A percentile compares a stretch with the other conserved stretches of the same genome.
phyloP scores from a whole-genome alignment of 1,140 invertebrate genomes.

The Lasaia peninsularis region DNA sequence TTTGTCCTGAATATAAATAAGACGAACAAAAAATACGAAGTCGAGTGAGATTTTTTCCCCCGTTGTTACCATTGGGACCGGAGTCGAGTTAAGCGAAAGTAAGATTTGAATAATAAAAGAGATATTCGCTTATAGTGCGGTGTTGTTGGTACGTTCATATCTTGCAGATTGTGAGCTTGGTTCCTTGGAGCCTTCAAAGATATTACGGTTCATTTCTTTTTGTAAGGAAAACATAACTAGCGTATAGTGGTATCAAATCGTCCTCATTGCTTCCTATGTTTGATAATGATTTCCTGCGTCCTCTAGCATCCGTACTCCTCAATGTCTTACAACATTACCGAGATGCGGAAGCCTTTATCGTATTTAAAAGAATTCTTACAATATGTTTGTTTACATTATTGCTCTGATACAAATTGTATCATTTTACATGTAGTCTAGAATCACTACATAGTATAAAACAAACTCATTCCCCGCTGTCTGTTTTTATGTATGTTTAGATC shows the following conservation, averaged over 20 bases:
- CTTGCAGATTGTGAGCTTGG: conserved; percentile 21
- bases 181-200: conserved; percentile 6
- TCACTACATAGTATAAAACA: no score
- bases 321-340: conserved; percentile 50
- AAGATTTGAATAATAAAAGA: conserved; percentile 68
- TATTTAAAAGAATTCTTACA: conserved; percentile 1
- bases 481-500: no score
- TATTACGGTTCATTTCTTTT: conserved; percentile 10
- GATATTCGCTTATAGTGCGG: conserved; percentile 56
- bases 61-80: conserved; percentile 46
- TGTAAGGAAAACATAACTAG: conserved; percentile 36
- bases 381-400: background rate
- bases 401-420: no score
- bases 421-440: no score
- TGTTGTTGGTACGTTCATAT: conserved; percentile 45
- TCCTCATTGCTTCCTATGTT: conserved; percentile 61
- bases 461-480: no score
- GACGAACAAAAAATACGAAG: conserved; percentile 63
- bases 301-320: conserved; percentile 55
- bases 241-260: conserved; percentile 26
- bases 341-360: conserved; percentile 48
- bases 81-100: conserved; percentile 62
- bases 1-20: conserved; percentile 75
- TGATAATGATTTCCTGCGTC: conserved; percentile 69
- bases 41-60: conserved; percentile 54